A percentile compares a stretch with the other conserved stretches of the same genome.
phyloP scores from a whole-genome alignment of 2,797 vertebrate genomes.

The Xenopus petersii region DNA sequence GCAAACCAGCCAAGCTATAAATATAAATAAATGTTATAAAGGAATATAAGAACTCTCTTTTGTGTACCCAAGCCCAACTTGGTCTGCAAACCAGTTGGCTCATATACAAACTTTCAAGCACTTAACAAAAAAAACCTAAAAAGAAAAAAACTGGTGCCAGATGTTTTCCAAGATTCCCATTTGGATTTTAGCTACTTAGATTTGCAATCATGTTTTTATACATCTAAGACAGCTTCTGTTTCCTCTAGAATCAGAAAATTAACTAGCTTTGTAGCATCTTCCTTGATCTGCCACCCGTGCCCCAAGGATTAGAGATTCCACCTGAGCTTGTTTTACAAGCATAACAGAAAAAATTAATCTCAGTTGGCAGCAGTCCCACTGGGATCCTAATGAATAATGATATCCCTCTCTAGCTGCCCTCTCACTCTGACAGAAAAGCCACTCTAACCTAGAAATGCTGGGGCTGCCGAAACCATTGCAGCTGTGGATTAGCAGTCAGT shows the following conservation, averaged over 20 bases:
- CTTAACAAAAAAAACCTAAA: conserved; percentile 66
- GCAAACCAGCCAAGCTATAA: no score
- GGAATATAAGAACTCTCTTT: no score
- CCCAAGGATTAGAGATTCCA: conserved; percentile 81
- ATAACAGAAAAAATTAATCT: conserved; percentile 86
- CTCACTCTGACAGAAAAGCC: conserved; percentile 82
- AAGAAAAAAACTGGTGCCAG: conserved; percentile 67
- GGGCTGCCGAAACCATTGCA: conserved; percentile 79
- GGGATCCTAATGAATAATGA: conserved; percentile 85
- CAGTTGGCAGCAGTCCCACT: conserved; percentile 78
- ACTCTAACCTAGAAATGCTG: conserved; percentile 78
- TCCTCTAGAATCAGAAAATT: conserved; percentile 81
- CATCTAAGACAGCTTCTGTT: conserved; percentile 81
- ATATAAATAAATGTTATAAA: no score
- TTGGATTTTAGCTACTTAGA: conserved; percentile 81
- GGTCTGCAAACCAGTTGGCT: conserved; percentile 56
- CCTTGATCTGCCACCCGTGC: conserved; percentile 83
- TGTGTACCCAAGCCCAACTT: neutral
- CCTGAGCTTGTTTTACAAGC: conserved; percentile 85
- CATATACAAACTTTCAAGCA: conserved; percentile 64
- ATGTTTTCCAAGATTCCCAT: conserved; percentile 76
- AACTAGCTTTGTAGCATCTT: conserved; percentile 85
- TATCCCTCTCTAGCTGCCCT: conserved; percentile 80
- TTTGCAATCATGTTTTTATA: conserved; percentile 84
- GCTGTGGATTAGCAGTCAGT: conserved; percentile 82